Percentiles rank a stretch among this genome's conserved stretches.
Conservation (phyloP, 2,797 vertebrate genomes). For the Naso thynnoides region DNA sequence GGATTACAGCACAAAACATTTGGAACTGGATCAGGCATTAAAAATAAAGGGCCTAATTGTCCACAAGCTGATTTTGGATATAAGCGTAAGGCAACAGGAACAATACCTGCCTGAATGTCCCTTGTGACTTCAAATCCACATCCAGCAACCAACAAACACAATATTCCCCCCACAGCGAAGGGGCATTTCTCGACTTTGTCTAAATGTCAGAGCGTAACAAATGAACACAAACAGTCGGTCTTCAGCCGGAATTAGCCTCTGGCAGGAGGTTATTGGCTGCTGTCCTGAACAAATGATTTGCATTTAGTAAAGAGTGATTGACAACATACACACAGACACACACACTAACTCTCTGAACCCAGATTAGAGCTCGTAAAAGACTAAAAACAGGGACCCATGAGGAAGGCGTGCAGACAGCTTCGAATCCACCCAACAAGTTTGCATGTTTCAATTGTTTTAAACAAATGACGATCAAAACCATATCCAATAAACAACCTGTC, state of each 20-base stretch:
- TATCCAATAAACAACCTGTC: conserved; percentile 3
- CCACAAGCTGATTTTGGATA: not conserved
- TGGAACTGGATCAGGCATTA: not conserved
- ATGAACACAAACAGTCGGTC: conserved; percentile 22
- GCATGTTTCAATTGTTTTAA: conserved; percentile 6
- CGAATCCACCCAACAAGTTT: conserved; percentile 14
- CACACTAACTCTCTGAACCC: conserved; percentile 9
- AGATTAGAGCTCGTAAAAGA: conserved; percentile 33
- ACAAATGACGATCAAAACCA: conserved; percentile 2
- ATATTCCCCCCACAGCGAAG: not conserved
- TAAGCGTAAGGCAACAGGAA: not conserved
- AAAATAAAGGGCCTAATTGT: not conserved
- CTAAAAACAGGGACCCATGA: conserved; percentile 16
- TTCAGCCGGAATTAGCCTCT: conserved; percentile 28
- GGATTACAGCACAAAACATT: not conserved
- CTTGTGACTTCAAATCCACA: conserved; percentile 6
- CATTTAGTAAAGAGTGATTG: conserved; percentile 40
- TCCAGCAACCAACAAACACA: conserved; percentile 4
- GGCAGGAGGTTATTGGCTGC: conserved; percentile 27
- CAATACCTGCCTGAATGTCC: not conserved
- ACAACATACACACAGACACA: conserved; percentile 35
- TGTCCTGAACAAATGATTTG: conserved; percentile 48
- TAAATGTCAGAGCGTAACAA: conserved; percentile 26
- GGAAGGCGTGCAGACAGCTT: not conserved
- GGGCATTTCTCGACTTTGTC: conserved; percentile 8